Conservation (phyloP, 1,140 invertebrate species). For the Papilio polyxenes region DNA sequence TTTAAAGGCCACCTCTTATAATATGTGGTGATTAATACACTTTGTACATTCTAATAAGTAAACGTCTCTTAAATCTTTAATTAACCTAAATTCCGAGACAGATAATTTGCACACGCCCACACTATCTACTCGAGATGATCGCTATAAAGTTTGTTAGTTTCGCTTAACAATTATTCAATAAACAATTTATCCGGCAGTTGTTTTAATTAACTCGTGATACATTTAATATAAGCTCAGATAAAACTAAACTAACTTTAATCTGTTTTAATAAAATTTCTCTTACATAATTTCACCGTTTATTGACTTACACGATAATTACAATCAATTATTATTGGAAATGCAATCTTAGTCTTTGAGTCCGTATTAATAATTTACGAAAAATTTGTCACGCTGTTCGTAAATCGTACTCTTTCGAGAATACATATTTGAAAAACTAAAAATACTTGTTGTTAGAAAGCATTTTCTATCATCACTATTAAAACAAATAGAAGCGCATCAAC, state of each 20-base stretch:
- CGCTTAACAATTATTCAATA: constrained; percentile 45
- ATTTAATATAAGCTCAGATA: constrained; percentile 50
- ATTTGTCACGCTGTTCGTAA: too few relatives aligned
- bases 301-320: constrained; percentile 30
- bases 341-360: too few relatives aligned
- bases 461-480: background rate
- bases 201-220: constrained; percentile 61
- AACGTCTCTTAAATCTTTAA: constrained; percentile 25
- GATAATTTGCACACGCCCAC: constrained; percentile 33
- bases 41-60: constrained; percentile 2
- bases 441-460: background rate
- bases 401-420: too few relatives aligned
- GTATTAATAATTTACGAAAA: too few relatives aligned
- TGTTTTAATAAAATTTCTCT: constrained; percentile 51
- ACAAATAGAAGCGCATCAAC: background rate
- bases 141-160: constrained; percentile 31
- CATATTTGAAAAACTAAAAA: background rate
- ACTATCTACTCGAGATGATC: constrained; percentile 31
- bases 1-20: background rate
- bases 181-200: constrained; percentile 56
- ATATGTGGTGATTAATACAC: background rate
- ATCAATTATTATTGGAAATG: background rate
- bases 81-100: constrained; percentile 30
- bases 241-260: constrained; percentile 50
- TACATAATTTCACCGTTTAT: constrained; percentile 43